Evolutionary conservation across 1,140 invertebrate species (phyloP), one percentile per base, ranked within the genome.

Genomic region (Galleria mellonella): DNA sequence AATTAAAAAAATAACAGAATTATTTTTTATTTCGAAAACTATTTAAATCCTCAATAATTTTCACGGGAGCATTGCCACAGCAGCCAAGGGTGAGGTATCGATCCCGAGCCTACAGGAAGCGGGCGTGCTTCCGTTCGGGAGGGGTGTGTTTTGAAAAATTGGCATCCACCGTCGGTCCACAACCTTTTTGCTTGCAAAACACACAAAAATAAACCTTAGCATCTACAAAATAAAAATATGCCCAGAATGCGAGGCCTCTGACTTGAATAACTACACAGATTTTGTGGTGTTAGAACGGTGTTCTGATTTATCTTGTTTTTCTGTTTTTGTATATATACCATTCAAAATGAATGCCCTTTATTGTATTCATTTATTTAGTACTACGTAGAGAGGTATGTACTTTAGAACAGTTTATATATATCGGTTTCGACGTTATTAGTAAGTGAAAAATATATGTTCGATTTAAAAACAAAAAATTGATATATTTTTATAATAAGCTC

Each of bases 101-200:
- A 81, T 83, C 75, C 66, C 52, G 62, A 64, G 70, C 72, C 71
- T 75, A 81, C 70, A 70, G 72, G 63, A 75, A 78, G 66, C 56
- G 67, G 70, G 75, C 58, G 64, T 68, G 62, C 61, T 70, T 75
- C 73, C 70, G 72, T 64, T 63, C 45, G 51, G 55, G 60, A 40
- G 62, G 71, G 74, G 68, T 62, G 70, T 76, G 78, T 83, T 83
- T 83, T 81, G 79, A 83, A 81, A 83, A 83, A 83, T 83, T 83
- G 76, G 74, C 76, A 81, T 69, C 76, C 67, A 59, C 56, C 54
- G 47, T 23, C 45, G 38, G 53, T 50, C 57, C 62, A 38, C 59
- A 69, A 65, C 60, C 64, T 73, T 69, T 67, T 68, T 69, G 62
- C 49, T 27, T 42, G 39, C 43, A 55, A 60, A 55, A 55, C 58